phyloP scores from a whole-genome alignment of 2,888 invertebrate genomes.

The Drosophila vallismaia region DNA sequence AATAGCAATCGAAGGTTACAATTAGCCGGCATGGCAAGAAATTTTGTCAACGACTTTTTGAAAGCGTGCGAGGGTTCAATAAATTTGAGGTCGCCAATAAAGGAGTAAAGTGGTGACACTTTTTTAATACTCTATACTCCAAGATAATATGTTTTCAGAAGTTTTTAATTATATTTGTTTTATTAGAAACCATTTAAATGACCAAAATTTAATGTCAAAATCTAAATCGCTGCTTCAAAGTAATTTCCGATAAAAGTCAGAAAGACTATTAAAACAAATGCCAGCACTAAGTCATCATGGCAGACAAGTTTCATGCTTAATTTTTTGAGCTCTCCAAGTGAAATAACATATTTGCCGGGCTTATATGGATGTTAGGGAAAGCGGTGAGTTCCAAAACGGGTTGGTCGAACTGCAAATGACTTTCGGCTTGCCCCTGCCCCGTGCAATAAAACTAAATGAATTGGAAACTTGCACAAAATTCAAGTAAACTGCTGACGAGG shows the following conservation, averaged over 20 bases:
- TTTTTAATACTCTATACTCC: slow-evolving; percentile 13
- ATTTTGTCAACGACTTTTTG: slow-evolving; percentile 62
- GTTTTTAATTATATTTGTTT: no score
- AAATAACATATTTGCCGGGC: slow-evolving; percentile 19
- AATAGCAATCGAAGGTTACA: slow-evolving; percentile 58
- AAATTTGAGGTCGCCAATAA: slow-evolving; percentile 35
- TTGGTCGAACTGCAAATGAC: slow-evolving; percentile 76
- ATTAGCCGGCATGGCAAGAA: slow-evolving; percentile 52
- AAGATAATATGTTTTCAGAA: no score
- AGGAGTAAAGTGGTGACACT: background rate
- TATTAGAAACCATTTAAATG: background rate
- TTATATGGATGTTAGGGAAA: slow-evolving; percentile 25
- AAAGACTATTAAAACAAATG: slow-evolving; percentile 3
- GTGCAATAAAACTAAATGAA: slow-evolving; percentile 74
- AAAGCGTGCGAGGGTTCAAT: slow-evolving; percentile 53
- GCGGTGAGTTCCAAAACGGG: slow-evolving; percentile 47
- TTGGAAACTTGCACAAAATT: slow-evolving; percentile 76
- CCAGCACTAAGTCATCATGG: slow-evolving; percentile 12
- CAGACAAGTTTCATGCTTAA: slow-evolving; percentile 22
- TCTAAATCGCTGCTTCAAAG: background rate
- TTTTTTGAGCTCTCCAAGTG: slow-evolving; percentile 10
- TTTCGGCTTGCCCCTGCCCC: slow-evolving; percentile 43
- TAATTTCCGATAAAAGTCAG: background rate
- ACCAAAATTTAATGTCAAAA: background rate
- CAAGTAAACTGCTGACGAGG: slow-evolving; percentile 50